Conservation (phyloP, 2,113 vertebrate species). For the Puntigrus tetrazona region DNA sequence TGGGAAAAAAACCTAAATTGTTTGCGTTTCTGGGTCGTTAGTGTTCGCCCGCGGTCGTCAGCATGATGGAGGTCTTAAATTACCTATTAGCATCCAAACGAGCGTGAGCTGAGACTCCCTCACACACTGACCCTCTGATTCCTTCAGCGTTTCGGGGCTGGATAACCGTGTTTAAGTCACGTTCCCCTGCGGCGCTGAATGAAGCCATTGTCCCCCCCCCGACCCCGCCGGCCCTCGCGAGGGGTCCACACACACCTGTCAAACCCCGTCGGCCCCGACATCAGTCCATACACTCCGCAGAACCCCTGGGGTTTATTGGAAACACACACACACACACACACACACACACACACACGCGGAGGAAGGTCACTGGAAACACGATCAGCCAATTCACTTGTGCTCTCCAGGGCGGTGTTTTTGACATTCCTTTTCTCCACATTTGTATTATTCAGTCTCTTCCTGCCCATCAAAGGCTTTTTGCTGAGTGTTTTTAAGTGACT, state of each 20-base stretch:
- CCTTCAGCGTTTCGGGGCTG: not conserved
- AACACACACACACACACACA: slow-evolving; percentile 39
- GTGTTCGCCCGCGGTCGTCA: slow-evolving; percentile 30
- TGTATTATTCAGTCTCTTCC: not conserved
- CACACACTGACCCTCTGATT: slow-evolving; percentile 26
- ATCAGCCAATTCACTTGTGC: slow-evolving; percentile 10
- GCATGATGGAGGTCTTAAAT: slow-evolving; percentile 47
- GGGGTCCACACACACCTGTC: slow-evolving; percentile 52
- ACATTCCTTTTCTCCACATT: not conserved
- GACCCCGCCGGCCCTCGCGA: slow-evolving; percentile 27
- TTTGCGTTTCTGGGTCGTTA: not conserved
- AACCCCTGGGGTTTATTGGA: slow-evolving; percentile 49
- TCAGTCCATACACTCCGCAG: slow-evolving; percentile 46
- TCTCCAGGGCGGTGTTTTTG: not conserved
- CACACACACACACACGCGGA: slow-evolving; percentile 40
- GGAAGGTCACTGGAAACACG: slow-evolving; percentile 34
- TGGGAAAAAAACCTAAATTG: not conserved
- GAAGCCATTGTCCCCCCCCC: slow-evolving; percentile 43
- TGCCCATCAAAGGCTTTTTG: slow-evolving; percentile 47
- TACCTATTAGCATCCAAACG: slow-evolving; percentile 36
- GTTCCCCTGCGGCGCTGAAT: slow-evolving; percentile 38
- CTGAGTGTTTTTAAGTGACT: not conserved
- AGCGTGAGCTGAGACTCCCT: not conserved
- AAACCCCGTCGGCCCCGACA: slow-evolving; percentile 38
- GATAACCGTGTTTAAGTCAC: slow-evolving; percentile 29